Evolutionary conservation across 2,888 invertebrate genomes (phyloP), one percentile per base, ranked within the genome.

Genomic region (Tuberolachnus salignus): DNA sequence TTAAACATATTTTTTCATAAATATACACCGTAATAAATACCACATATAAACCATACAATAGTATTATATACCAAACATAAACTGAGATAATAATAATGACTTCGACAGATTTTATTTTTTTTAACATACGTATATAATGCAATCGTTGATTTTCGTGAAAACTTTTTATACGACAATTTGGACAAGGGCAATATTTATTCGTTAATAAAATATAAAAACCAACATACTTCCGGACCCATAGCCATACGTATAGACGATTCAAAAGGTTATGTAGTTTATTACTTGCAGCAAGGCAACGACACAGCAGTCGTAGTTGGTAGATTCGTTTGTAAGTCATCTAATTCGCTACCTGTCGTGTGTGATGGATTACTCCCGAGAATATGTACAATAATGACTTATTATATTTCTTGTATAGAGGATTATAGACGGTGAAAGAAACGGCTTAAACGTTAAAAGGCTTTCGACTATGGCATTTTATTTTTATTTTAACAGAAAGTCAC

Each of bases 341-440:
- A 74, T 55, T 75, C 67, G 16, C 49, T 57, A 49, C 19, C 21
- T 34, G 67, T 57, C 66, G 26, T 55, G 19, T 64, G 19, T 26
- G 49, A 75, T 57, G 49, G 57, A 75, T 75, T 75, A 75, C 34
- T 4, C 34, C n/a, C 49, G 23, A 13, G 44, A 42, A 74, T 23
- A 13, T 19, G 26, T 59, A 21, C 23, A 10, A 55, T 42, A 66
- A 74, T 34, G 46, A 66, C 57, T 55, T 34, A 34, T 57, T 44
- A 51, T 23, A 74, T 74, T 66, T 74, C 55, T 55, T 42, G 67
- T 6, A n/a, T n/a, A n/a, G n/a, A 21, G 34, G 49, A 73, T 63
- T 63, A 69, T 23, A 13, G 0, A 34, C 1, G 14, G 26, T 16
- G 21, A 61, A 34, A 34, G n/a, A 72, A 19, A 21, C 61, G 21